Percentiles rank a stretch among this genome's conserved stretches.
Conservation (phyloP, 2,888 invertebrate species). For the Quadroppia sp. region DNA sequence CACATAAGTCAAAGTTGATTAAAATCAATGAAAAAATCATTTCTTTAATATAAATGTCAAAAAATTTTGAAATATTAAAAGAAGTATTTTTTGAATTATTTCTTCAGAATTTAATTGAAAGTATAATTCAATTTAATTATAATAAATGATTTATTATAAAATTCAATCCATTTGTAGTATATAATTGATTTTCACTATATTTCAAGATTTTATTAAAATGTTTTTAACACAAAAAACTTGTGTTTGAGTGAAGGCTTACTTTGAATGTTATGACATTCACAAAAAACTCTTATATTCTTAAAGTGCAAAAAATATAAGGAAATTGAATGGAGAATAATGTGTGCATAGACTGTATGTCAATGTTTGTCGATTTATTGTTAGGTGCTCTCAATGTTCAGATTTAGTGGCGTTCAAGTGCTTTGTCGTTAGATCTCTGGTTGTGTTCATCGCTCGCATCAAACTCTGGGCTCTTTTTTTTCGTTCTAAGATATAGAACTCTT, state of each 20-base stretch:
- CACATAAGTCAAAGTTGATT: too few species aligned
- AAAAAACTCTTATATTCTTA: background rate
- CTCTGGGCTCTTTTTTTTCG: background rate
- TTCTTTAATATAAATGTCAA: too few species aligned
- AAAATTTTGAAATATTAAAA: too few species aligned
- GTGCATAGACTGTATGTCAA: background rate
- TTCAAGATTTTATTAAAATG: background rate
- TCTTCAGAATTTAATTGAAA: too few species aligned
- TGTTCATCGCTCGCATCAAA: background rate
- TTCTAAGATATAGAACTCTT: too few species aligned
- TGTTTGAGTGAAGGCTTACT: background rate
- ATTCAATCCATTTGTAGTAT: background rate
- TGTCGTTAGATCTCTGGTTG: conserved; percentile 1
- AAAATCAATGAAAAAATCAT: too few species aligned
- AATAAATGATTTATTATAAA: too few species aligned
- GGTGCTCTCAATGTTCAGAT: background rate
- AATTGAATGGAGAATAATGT: background rate
- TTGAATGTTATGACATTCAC: background rate
- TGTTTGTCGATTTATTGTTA: background rate
- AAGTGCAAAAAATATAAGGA: background rate
- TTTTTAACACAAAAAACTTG: background rate
- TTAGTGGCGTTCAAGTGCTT: conserved; percentile 17
- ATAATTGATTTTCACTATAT: background rate
- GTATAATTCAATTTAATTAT: too few species aligned
- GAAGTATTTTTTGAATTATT: too few species aligned